These are phyloP conservation scores for Andinoacara biseriatus DNA, from an alignment of 2,113 vertebrate species.

Conservation along the genomic window DNA sequence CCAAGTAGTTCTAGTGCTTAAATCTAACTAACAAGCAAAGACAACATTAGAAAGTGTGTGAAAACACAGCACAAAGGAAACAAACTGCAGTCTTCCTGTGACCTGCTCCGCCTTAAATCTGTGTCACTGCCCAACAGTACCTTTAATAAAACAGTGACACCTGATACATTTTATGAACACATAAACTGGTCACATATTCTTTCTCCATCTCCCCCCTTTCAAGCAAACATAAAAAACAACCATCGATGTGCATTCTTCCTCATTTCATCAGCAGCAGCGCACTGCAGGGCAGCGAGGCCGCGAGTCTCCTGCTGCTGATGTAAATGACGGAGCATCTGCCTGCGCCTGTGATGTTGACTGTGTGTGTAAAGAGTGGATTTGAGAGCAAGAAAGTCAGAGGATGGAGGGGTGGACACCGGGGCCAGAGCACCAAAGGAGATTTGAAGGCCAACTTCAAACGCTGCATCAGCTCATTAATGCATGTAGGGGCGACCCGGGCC, in stretches of 20 bases:
- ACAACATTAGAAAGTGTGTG: neutral
- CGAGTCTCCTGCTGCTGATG: constrained; percentile 41
- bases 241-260: constrained; percentile 23
- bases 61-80: neutral
- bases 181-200: constrained; percentile 10
- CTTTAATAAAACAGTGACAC: neutral
- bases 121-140: neutral
- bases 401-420: constrained; percentile 45
- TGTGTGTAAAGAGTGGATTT: constrained; percentile 10
- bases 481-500: constrained; percentile 62
- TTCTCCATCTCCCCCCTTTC: neutral
- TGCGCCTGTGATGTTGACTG: constrained; percentile 26
- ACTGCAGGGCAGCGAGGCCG: constrained; percentile 17
- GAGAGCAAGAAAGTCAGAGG: constrained; percentile 30
- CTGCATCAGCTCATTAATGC: constrained; percentile 73
- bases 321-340: constrained; percentile 48
- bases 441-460: constrained; percentile 78
- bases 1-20: neutral
- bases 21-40: neutral
- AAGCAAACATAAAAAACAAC: constrained; percentile 18
- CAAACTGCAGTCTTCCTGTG: neutral
- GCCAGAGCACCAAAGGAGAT: constrained; percentile 65
- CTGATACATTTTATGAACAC: neutral
- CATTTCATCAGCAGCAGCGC: constrained; percentile 39
- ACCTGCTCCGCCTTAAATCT: neutral